Conservation (phyloP, 2,113 vertebrate genomes). For the Protomyctophum bolini region DNA sequence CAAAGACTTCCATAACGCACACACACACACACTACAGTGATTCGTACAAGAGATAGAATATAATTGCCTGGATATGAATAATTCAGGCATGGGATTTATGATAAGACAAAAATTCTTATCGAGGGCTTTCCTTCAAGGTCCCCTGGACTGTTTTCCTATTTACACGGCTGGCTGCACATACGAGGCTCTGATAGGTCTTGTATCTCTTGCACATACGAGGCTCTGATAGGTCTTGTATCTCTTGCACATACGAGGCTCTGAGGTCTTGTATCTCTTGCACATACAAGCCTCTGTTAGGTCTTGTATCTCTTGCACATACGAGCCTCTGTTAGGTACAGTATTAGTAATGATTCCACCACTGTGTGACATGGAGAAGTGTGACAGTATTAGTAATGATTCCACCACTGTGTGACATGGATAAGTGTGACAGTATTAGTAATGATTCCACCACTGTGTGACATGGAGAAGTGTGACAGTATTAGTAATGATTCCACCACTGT, state of each 20-base stretch:
- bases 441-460: too few relatives aligned
- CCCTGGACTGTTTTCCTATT: constrained; percentile 35
- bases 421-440: too few relatives aligned
- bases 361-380: too few relatives aligned
- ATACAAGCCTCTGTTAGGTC: constrained; percentile 45
- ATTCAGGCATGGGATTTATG: constrained; percentile 66
- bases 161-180: constrained; percentile 32
- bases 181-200: constrained; percentile 55
- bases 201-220: constrained; percentile 31
- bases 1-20: constrained; percentile 69
- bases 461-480: too few relatives aligned
- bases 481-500: too few relatives aligned
- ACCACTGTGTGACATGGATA: too few relatives aligned
- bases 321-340: constrained; percentile 54
- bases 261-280: too few relatives aligned
- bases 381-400: too few relatives aligned
- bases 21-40: constrained; percentile 59
- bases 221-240: constrained; percentile 58
- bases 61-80: constrained; percentile 66
- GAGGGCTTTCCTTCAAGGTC: constrained; percentile 59
- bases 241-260: constrained; percentile 34
- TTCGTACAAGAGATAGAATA: constrained; percentile 59
- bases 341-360: too few relatives aligned
- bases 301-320: constrained; percentile 40
- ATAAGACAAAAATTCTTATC: constrained; percentile 66